A percentile compares a stretch with the other conserved stretches of the same genome.
Conservation (phyloP, 2,113 vertebrate genomes). For the Addax nasomaculatus region DNA sequence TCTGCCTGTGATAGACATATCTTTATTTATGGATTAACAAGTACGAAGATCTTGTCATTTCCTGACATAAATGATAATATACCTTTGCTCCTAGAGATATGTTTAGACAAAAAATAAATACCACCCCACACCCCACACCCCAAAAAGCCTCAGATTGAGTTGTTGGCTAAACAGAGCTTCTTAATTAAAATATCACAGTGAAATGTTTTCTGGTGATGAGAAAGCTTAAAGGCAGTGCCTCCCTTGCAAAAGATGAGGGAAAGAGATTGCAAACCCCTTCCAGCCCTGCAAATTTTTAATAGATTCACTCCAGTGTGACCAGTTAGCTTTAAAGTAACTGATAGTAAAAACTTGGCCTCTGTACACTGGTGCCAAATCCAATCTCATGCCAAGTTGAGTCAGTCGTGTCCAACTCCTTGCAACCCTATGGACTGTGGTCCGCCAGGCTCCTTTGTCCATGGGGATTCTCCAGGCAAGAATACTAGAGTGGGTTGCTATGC, state of each 20-base stretch:
- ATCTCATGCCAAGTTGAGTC: background rate
- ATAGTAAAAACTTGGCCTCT: background rate
- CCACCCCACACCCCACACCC: background rate
- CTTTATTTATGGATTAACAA: slow-evolving; percentile 64
- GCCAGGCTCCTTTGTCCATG: background rate
- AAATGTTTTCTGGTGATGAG: background rate
- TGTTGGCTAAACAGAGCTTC: slow-evolving; percentile 40
- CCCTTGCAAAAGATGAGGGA: background rate
- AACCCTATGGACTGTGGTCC: background rate
- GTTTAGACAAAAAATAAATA: slow-evolving; percentile 7
- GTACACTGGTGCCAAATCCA: background rate
- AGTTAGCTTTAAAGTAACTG: background rate
- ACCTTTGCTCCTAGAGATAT: slow-evolving; percentile 49
- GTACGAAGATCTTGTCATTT: slow-evolving; percentile 53
- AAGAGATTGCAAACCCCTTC: background rate
- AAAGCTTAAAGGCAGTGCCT: background rate
- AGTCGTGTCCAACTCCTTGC: background rate
- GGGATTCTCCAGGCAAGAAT: background rate
- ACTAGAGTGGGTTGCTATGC: background rate
- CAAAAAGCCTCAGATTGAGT: slow-evolving; percentile 39
- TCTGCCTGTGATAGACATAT: slow-evolving; percentile 51
- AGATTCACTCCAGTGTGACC: background rate
- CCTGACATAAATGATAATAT: slow-evolving; percentile 60
- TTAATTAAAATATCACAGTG: slow-evolving; percentile 46
- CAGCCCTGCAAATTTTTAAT: background rate